Evolutionary conservation across 1,140 invertebrate species (phyloP).

Genomic region (Campodea augens): DNA sequence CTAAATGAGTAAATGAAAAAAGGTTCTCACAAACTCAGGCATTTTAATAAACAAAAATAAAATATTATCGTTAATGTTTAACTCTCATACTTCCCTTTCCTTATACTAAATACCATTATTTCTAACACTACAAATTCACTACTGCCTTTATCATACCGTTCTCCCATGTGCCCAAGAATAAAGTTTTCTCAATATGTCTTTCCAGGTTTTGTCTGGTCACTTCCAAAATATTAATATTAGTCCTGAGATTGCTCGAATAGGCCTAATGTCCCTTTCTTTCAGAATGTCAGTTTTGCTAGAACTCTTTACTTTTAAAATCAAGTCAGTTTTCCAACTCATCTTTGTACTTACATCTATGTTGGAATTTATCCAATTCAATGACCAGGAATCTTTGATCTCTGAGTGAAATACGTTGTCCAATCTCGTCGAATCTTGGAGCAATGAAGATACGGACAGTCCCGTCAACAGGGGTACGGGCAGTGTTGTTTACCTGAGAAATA

Average conservation of each 20-base stretch:
- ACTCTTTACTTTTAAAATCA: neutral
- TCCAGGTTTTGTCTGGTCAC: too few species aligned
- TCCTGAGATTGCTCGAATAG: neutral
- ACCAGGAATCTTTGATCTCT: conserved; percentile 44
- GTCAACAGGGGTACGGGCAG: conserved; percentile 26
- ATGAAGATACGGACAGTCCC: conserved; percentile 60
- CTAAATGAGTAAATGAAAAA: too few species aligned
- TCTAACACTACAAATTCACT: too few species aligned
- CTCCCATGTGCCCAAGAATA: too few species aligned
- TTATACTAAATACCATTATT: too few species aligned
- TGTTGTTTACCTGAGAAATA: conserved; percentile 40
- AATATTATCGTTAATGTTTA: too few species aligned
- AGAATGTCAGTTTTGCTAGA: neutral
- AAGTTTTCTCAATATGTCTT: too few species aligned
- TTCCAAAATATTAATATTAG: neutral
- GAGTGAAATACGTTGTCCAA: conserved; percentile 36
- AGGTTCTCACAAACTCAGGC: too few species aligned
- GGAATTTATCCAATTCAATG: conserved; percentile 60
- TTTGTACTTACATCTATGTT: conserved; percentile 31
- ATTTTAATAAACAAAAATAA: too few species aligned
- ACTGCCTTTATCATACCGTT: too few species aligned
- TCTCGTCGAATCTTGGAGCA: conserved; percentile 45
- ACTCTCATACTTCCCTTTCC: too few species aligned
- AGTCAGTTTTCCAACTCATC: neutral
- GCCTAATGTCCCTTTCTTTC: neutral